These are phyloP conservation scores for Oryzias celebensis DNA, from an alignment of 2,113 vertebrate species.

Conservation along the genomic window DNA sequence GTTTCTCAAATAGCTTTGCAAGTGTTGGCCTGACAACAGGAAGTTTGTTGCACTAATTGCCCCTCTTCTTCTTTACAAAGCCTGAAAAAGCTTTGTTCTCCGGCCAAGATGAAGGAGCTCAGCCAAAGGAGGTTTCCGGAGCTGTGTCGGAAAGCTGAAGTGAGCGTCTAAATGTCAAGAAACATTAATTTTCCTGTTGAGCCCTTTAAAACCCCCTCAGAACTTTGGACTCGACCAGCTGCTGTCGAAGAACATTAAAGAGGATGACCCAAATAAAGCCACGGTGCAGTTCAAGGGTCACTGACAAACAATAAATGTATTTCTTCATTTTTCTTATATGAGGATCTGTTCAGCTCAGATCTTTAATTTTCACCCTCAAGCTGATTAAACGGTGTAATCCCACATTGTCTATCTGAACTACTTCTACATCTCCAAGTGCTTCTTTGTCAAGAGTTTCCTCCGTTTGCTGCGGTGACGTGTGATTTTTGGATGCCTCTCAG, in stretches of 20 bases:
- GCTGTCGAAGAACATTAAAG: no score
- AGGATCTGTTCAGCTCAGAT: conserved; percentile 1
- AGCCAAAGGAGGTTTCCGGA: neutral
- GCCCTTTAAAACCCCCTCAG: no score
- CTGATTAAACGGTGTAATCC: conserved; percentile 5
- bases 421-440: conserved; percentile 3
- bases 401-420: neutral
- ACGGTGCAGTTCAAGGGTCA: neutral
- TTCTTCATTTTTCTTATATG: neutral
- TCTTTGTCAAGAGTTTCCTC: neutral
- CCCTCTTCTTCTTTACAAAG: neutral
- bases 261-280: no score
- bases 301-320: neutral
- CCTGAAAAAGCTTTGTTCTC: conserved; percentile 8
- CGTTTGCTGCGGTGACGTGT: conserved; percentile 12
- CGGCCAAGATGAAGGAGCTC: neutral
- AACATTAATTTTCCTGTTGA: neutral
- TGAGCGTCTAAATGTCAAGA: neutral
- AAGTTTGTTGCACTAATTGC: neutral
- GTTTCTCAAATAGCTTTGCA: conserved; percentile 32
- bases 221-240: no score
- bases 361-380: neutral
- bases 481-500: conserved; percentile 4
- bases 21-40: conserved; percentile 37
- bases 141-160: neutral